Conservation (phyloP, 92 coral and sea anemone genomes). For the Bergia puertoricense region DNA sequence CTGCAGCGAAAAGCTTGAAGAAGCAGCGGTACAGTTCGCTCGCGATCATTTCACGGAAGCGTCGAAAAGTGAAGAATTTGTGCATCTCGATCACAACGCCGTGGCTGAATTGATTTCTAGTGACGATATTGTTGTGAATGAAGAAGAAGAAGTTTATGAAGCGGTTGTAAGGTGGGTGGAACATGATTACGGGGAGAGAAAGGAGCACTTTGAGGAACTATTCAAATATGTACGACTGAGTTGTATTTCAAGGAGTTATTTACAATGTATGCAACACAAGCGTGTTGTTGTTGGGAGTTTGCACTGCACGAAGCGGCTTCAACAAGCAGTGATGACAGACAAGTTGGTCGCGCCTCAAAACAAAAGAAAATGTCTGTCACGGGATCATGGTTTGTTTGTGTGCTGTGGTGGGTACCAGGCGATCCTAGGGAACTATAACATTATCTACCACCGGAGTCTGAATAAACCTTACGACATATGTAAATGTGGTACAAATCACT, state of each 20-base stretch:
- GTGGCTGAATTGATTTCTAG: conserved; percentile 76
- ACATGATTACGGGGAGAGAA: conserved; percentile 71
- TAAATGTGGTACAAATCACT: not conserved
- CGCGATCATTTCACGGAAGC: conserved; percentile 78
- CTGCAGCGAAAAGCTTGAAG: conserved; percentile 66
- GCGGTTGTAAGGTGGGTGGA: conserved; percentile 88
- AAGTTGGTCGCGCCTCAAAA: not conserved
- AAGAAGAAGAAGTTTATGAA: conserved; percentile 89
- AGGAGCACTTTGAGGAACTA: conserved; percentile 56
- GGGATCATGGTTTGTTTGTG: not conserved
- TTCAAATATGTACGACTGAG: conserved; percentile 68
- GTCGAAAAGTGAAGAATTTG: conserved; percentile 86
- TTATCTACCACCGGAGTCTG: conserved; percentile 10
- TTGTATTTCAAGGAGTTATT: conserved; percentile 74
- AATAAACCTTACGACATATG: not conserved
- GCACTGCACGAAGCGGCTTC: conserved; percentile 69
- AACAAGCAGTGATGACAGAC: conserved; percentile 55
- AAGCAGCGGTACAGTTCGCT: conserved; percentile 71
- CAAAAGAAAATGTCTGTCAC: not conserved
- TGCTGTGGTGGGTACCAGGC: conserved; percentile 20
- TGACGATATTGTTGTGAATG: conserved; percentile 70
- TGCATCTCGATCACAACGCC: conserved; percentile 56
- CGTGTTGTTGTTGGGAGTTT: conserved; percentile 59
- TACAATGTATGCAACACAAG: conserved; percentile 70
- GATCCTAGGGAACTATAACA: not conserved